phyloP scores from a whole-genome alignment of 2,113 vertebrate species.

The Notarius lentiginosus region DNA sequence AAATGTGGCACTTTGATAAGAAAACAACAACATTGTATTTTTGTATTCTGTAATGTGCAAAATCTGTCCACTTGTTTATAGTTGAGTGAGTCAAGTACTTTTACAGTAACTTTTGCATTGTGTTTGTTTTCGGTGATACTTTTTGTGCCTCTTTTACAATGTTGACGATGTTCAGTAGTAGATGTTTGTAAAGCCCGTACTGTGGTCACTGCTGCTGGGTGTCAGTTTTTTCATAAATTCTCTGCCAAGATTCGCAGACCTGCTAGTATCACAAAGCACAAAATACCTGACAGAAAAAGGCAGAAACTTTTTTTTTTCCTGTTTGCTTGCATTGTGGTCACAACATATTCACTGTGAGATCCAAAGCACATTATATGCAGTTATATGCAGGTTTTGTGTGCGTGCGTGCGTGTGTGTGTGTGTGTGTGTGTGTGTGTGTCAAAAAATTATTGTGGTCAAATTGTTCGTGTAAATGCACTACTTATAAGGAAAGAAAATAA shows the following conservation, averaged over 20 bases:
- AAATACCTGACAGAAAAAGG: constrained; percentile 14
- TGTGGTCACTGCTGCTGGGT: constrained; percentile 72
- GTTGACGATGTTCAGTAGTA: constrained; percentile 77
- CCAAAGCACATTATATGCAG: constrained; percentile 30
- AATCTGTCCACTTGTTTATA: constrained; percentile 78
- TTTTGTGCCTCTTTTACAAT: constrained; percentile 79
- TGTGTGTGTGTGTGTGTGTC: constrained; percentile 41
- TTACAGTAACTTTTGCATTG: constrained; percentile 68
- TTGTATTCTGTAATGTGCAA: constrained; percentile 86
- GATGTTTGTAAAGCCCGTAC: constrained; percentile 68
- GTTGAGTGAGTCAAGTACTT: constrained; percentile 73
- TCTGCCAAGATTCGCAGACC: constrained; percentile 46
- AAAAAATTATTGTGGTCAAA: constrained; percentile 41
- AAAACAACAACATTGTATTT: constrained; percentile 91
- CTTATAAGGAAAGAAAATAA: constrained; percentile 50
- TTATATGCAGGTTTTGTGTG: constrained; percentile 42
- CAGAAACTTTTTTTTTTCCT: background rate
- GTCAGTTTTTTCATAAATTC: constrained; percentile 71
- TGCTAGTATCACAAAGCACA: constrained; percentile 36
- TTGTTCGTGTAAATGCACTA: constrained; percentile 52
- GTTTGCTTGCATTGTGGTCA: constrained; percentile 45
- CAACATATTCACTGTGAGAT: constrained; percentile 63
- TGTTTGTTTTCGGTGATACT: constrained; percentile 72
- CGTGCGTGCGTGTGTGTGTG: constrained; percentile 46
- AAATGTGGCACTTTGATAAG: constrained; percentile 77